phyloP scores from a whole-genome alignment of 2,888 invertebrate genomes.

The Hirtodrosophila duncani region DNA sequence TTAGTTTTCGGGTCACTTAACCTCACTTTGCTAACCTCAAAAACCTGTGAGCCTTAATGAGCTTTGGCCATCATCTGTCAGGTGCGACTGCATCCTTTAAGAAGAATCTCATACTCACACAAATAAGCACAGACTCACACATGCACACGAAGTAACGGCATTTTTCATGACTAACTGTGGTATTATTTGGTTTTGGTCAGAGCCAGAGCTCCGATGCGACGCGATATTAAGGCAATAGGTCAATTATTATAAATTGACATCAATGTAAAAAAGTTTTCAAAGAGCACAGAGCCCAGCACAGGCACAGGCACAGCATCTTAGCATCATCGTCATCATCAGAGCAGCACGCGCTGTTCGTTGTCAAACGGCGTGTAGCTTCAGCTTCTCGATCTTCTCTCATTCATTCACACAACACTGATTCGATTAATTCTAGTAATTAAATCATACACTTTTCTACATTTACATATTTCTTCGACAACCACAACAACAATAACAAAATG shows the following conservation, averaged over 20 bases:
- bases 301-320: no score
- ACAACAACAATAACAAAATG: no score
- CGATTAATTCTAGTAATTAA: conserved; percentile 69
- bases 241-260: conserved; percentile 75
- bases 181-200: conserved; percentile 58
- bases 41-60: no score
- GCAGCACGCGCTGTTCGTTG: conserved; percentile 52
- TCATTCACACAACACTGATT: conserved; percentile 52
- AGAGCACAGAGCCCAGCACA: conserved; percentile 1
- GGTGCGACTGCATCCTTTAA: no score
- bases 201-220: no score
- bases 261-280: conserved; percentile 65
- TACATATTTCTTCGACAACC: conserved; percentile 54
- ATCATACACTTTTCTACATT: conserved; percentile 56
- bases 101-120: no score
- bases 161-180: conserved; percentile 55
- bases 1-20: no score
- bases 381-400: no score
- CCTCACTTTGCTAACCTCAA: no score
- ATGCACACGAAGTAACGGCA: conserved; percentile 20
- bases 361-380: no score
- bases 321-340: no score
- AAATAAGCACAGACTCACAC: conserved; percentile 9
- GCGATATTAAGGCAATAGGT: conserved; percentile 75
- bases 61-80: no score